Evolutionary conservation across 1,140 invertebrate species (phyloP).

Genomic region (Psilanteris sp.): DNA sequence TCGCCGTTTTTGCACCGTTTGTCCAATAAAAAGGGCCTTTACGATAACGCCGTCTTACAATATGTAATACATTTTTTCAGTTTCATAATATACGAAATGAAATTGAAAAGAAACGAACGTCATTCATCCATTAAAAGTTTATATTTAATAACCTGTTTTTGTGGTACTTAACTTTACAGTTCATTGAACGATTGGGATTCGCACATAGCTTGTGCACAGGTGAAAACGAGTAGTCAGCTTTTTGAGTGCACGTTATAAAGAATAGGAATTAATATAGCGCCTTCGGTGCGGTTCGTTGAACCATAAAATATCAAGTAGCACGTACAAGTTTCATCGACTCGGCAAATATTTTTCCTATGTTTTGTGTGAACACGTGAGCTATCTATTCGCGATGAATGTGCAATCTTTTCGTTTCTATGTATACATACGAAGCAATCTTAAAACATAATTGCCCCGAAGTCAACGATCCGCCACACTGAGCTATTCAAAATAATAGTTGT

Average conservation of each 20-base stretch:
- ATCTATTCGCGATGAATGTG: slow-evolving; percentile 57
- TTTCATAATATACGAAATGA: slow-evolving; percentile 23
- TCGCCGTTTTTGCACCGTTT: no score
- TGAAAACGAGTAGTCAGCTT: slow-evolving; percentile 66
- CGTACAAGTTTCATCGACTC: slow-evolving; percentile 67
- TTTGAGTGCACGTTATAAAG: slow-evolving; percentile 57
- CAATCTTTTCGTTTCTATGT: slow-evolving; percentile 43
- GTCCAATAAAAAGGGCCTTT: no score
- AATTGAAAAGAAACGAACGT: slow-evolving; percentile 32
- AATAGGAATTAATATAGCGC: slow-evolving; percentile 60
- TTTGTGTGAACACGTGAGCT: slow-evolving; percentile 56
- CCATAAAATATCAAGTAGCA: slow-evolving; percentile 65
- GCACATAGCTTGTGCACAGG: slow-evolving; percentile 49
- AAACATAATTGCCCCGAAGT: slow-evolving; percentile 10
- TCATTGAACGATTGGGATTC: slow-evolving; percentile 62
- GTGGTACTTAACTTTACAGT: slow-evolving; percentile 48
- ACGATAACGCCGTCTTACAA: not conserved
- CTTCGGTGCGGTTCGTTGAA: slow-evolving; percentile 68
- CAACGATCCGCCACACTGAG: slow-evolving; percentile 1
- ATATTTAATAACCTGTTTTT: slow-evolving; percentile 57
- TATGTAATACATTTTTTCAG: slow-evolving; percentile 26
- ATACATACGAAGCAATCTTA: slow-evolving; percentile 20
- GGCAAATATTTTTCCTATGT: slow-evolving; percentile 67
- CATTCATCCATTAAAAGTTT: slow-evolving; percentile 47
- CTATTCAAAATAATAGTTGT: no score